phyloP scores from a whole-genome alignment of 1,140 invertebrate species.

The Rhagoletis pomonella region DNA sequence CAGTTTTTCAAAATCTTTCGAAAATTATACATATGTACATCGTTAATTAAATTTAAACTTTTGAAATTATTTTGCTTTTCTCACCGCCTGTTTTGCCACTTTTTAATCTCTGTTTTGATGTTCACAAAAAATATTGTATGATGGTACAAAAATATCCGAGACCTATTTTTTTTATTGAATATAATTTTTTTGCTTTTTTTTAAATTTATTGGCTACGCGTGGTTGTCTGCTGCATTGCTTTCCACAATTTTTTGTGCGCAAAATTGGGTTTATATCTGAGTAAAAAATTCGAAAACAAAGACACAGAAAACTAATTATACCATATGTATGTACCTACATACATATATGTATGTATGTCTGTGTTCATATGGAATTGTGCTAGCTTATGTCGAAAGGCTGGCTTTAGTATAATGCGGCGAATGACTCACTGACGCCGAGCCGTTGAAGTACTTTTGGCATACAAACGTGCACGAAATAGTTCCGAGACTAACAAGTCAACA shows the following conservation, averaged over 20 bases:
- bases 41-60: slow-evolving; percentile 18
- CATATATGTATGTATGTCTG: too few species aligned
- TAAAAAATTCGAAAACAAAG: slow-evolving; percentile 11
- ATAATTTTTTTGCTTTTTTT: neutral
- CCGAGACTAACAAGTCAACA: too few species aligned
- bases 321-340: too few species aligned
- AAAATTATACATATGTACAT: slow-evolving; percentile 25
- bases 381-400: too few species aligned
- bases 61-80: slow-evolving; percentile 29
- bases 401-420: too few species aligned
- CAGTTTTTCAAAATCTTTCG: neutral
- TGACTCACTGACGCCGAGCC: too few species aligned
- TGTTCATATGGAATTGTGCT: too few species aligned
- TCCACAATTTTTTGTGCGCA: slow-evolving; percentile 21
- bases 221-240: slow-evolving; percentile 40
- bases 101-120: neutral
- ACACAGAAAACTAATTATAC: neutral
- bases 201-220: slow-evolving; percentile 28
- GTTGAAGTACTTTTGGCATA: too few species aligned
- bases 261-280: slow-evolving; percentile 27
- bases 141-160: neutral
- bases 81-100: neutral
- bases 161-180: slow-evolving; percentile 26
- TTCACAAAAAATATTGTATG: neutral
- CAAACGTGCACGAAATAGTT: too few species aligned